A percentile compares a stretch with the other conserved stretches of the same genome.
Conservation (phyloP, 2,888 invertebrate genomes). For the Pyrrhia umbra region DNA sequence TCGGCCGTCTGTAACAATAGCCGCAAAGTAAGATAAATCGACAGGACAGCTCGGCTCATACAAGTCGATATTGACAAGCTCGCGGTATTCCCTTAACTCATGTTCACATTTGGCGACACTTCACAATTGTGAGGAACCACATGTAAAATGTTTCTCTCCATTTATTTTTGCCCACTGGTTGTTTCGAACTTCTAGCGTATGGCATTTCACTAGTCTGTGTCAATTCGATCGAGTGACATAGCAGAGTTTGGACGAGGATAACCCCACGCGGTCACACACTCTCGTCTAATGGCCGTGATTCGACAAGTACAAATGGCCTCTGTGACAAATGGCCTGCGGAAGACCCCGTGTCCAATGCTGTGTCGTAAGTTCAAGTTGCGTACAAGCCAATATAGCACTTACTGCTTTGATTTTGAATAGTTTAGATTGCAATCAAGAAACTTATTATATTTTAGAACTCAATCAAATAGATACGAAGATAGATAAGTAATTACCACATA, state of each 20-base stretch:
- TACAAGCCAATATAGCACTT: constrained; percentile 82
- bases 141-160: constrained; percentile 50
- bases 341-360: constrained; percentile 82
- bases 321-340: constrained; percentile 89
- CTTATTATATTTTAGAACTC: constrained; percentile 3
- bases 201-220: constrained; percentile 72
- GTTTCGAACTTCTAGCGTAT: constrained; percentile 39
- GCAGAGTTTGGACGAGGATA: constrained; percentile 80
- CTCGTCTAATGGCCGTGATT: constrained; percentile 90
- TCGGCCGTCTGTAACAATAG: constrained; percentile 84
- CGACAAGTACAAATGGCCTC: constrained; percentile 90
- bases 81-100: constrained; percentile 73
- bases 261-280: constrained; percentile 89
- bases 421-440: constrained; percentile 41
- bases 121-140: constrained; percentile 53
- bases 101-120: constrained; percentile 72
- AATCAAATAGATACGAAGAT: constrained; percentile 8
- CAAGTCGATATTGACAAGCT: constrained; percentile 85
- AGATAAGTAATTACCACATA: constrained; percentile 9
- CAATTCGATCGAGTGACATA: constrained; percentile 67
- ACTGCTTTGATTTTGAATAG: constrained; percentile 67
- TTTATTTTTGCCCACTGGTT: constrained; percentile 55
- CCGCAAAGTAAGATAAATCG: constrained; percentile 89
- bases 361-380: constrained; percentile 82
- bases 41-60: constrained; percentile 83